phyloP scores from a whole-genome alignment of 2,113 vertebrate species.

The Bothrops jararaca region DNA sequence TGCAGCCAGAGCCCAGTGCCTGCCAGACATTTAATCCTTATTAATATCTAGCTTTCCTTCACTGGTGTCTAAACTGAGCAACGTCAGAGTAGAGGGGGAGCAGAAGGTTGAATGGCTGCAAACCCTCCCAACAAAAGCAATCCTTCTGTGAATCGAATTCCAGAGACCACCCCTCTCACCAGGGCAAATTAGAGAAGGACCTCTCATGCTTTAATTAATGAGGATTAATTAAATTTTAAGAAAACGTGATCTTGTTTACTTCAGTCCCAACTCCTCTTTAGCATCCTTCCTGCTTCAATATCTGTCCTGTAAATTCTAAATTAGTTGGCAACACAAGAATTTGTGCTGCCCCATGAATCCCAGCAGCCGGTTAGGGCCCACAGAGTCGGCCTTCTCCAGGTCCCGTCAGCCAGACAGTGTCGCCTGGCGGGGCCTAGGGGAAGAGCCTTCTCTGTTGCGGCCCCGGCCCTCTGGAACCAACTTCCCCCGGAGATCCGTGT shows the following conservation, averaged over 20 bases:
- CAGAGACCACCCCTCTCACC: background rate
- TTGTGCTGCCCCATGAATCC: too few relatives aligned
- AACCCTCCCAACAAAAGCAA: background rate
- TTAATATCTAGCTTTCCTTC: background rate
- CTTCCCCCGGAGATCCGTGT: too few relatives aligned
- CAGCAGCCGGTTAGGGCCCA: too few relatives aligned
- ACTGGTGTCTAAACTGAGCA: background rate
- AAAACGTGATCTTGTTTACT: background rate
- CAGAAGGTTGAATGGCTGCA: background rate
- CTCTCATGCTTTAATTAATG: background rate
- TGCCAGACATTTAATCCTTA: background rate
- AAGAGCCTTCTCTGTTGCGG: too few relatives aligned
- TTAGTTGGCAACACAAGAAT: background rate
- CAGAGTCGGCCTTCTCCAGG: too few relatives aligned
- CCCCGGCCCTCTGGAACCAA: too few relatives aligned
- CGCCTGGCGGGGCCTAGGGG: too few relatives aligned
- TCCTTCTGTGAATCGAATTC: background rate
- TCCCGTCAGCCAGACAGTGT: too few relatives aligned
- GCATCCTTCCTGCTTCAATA: background rate
- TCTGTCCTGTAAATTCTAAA: background rate
- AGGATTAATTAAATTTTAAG: background rate
- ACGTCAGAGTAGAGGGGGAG: background rate
- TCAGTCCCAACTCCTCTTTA: background rate
- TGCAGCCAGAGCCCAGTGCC: background rate
- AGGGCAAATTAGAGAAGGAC: background rate